Evolutionary conservation across 2,797 vertebrate genomes (phyloP).

Genomic region (Danio kyathit): DNA sequence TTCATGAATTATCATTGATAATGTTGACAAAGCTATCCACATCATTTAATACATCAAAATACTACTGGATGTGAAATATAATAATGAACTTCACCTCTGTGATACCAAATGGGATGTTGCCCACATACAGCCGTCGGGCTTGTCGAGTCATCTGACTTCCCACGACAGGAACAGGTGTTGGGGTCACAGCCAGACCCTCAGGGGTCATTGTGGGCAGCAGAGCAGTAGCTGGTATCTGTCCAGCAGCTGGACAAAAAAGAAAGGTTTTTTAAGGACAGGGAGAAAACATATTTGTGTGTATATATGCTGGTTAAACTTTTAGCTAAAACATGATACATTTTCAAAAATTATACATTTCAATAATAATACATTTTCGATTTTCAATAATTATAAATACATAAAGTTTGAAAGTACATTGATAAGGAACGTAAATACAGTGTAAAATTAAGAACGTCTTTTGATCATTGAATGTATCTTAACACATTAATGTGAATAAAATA

Average conservation of each 20-base stretch:
- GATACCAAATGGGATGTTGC: conserved; percentile 95
- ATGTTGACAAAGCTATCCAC: not conserved
- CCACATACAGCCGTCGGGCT: conserved; percentile 91
- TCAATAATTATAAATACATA: no score
- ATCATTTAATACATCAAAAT: conserved; percentile 1
- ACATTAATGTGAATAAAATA: no score
- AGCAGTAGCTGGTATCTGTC: conserved; percentile 93
- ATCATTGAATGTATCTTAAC: no score
- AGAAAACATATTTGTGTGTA: not conserved
- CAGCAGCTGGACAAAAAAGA: conserved; percentile 80
- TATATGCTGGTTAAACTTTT: no score
- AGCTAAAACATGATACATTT: no score
- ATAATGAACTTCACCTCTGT: conserved; percentile 82
- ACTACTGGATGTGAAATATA: not conserved
- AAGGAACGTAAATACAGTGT: no score
- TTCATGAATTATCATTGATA: not conserved
- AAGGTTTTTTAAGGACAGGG: not conserved
- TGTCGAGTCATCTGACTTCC: conserved; percentile 96
- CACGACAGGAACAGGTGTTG: conserved; percentile 91
- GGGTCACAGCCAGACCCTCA: conserved; percentile 90
- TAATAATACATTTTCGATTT: no score
- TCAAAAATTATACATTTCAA: no score
- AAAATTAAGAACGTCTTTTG: no score
- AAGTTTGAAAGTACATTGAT: no score
- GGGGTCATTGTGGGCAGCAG: conserved; percentile 93